Percentiles rank a stretch among this genome's conserved stretches.
Evolutionary conservation across 2,113 vertebrate genomes (phyloP).

Genomic region (Trematomus loennbergii): DNA sequence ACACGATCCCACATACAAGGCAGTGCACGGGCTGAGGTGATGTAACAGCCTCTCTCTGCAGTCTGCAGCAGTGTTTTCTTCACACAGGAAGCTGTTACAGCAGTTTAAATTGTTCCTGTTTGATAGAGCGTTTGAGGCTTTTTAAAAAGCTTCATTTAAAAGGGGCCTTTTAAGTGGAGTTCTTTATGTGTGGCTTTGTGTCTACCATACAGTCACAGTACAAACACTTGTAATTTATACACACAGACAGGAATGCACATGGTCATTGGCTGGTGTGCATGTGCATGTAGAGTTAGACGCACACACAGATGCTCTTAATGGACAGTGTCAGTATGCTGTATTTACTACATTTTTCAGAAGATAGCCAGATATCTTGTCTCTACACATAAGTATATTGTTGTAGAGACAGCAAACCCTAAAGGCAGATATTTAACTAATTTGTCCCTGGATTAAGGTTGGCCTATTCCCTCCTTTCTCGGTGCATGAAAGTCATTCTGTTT

Average conservation of each 20-base stretch:
- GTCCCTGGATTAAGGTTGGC: too few species aligned
- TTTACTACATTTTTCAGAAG: background rate
- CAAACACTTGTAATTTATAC: slow-evolving; percentile 12
- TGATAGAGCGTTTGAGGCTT: slow-evolving; percentile 41
- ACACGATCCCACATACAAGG: background rate
- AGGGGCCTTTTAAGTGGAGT: slow-evolving; percentile 60
- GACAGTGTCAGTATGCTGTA: background rate
- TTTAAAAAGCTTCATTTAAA: slow-evolving; percentile 39
- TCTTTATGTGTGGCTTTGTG: slow-evolving; percentile 51
- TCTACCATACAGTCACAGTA: background rate
- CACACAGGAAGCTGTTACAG: slow-evolving; percentile 17
- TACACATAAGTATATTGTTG: background rate
- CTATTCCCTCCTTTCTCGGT: too few species aligned
- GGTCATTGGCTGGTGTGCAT: background rate
- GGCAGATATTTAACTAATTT: too few species aligned
- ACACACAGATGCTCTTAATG: background rate
- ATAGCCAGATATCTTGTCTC: background rate
- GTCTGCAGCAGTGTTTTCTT: background rate
- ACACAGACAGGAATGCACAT: slow-evolving; percentile 26
- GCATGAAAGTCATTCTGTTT: too few species aligned
- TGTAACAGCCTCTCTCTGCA: background rate
- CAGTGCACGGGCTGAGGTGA: background rate
- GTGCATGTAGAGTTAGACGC: background rate
- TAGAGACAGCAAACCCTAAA: background rate
- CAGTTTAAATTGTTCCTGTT: slow-evolving; percentile 53